phyloP scores from a whole-genome alignment of 2,113 vertebrate species.

The Nothoprocta pentlandii region DNA sequence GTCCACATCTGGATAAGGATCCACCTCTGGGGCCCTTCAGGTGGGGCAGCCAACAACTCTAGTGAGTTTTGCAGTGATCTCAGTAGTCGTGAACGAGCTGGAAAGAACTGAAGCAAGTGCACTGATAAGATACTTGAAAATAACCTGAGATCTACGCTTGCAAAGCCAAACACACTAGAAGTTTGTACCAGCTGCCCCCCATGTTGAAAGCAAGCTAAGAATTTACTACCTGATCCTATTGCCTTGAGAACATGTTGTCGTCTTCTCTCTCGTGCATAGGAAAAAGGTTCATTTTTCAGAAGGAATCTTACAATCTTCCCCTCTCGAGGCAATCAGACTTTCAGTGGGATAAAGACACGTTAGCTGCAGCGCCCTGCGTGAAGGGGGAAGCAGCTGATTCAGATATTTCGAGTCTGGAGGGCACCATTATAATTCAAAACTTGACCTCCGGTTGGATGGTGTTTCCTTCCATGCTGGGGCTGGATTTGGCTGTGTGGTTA shows the following conservation, averaged over 20 bases:
- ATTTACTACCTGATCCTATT: neutral
- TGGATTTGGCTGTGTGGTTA: constrained; percentile 52
- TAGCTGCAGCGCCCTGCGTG: neutral
- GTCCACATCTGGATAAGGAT: neutral
- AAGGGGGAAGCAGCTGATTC: constrained; percentile 31
- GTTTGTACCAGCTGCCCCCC: neutral
- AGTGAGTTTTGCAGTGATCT: neutral
- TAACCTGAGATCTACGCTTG: neutral
- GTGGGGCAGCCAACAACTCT: neutral
- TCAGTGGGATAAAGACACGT: constrained; percentile 22
- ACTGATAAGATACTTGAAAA: neutral
- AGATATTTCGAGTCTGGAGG: constrained; percentile 17
- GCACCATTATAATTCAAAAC: constrained; percentile 50
- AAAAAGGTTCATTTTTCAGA: neutral
- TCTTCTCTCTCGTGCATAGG: neutral
- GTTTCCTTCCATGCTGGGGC: constrained; percentile 29
- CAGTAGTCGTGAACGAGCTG: neutral
- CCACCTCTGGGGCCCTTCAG: neutral
- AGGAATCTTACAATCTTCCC: neutral
- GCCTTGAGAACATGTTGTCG: neutral
- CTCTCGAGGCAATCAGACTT: neutral
- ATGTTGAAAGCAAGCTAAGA: neutral
- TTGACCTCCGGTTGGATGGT: constrained; percentile 22
- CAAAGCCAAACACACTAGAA: neutral
- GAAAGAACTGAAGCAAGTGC: neutral